Evolutionary conservation across 2,113 vertebrate species (phyloP).

Genomic region (Dermatemys mawii): DNA sequence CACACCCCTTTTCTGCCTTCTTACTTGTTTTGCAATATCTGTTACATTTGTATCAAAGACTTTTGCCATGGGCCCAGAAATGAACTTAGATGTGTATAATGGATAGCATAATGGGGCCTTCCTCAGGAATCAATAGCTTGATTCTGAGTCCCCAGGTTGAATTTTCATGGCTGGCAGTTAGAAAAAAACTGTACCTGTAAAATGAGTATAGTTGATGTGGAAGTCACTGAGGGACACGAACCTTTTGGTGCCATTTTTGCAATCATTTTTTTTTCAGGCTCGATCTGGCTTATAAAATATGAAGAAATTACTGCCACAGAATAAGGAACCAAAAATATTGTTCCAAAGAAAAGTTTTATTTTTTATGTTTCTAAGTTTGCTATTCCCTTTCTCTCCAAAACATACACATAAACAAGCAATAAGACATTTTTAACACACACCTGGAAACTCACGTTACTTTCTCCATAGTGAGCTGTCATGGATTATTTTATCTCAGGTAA

Average conservation of each 20-base stretch:
- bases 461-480: background rate
- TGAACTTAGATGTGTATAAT: background rate
- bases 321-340: background rate
- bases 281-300: background rate
- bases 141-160: background rate
- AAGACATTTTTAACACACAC: background rate
- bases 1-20: background rate
- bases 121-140: background rate
- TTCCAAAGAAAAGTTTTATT: background rate
- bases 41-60: background rate
- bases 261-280: background rate
- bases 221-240: background rate
- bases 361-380: background rate
- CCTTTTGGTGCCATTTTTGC: background rate
- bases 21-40: background rate
- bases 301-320: background rate
- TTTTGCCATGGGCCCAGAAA: background rate
- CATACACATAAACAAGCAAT: background rate
- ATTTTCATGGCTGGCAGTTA: background rate
- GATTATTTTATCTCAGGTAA: slow-evolving; percentile 28
- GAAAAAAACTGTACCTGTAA: background rate
- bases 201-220: background rate
- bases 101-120: background rate
- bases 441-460: background rate
- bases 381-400: background rate